Percentiles rank a stretch among this genome's conserved stretches.
Conservation (phyloP, 2,888 invertebrate genomes). For the Congeria kusceri region DNA sequence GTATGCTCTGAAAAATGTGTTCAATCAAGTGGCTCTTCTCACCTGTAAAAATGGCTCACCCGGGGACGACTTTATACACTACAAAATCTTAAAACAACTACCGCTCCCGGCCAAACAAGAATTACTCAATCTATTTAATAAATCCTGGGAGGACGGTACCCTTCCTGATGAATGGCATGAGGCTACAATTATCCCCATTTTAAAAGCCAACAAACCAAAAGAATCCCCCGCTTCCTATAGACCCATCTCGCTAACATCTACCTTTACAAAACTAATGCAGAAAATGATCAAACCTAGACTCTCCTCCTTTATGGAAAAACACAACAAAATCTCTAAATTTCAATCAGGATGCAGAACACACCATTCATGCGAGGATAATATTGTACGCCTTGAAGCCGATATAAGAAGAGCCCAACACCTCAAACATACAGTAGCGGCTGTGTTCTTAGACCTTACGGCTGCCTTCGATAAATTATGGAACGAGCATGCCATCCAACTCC, state of each 20-base stretch:
- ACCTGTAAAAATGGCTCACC: conserved; percentile 9
- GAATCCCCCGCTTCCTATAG: conserved; percentile 10
- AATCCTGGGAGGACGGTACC: conserved; percentile 13
- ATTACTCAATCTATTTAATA: conserved; percentile 2
- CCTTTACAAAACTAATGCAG: conserved; percentile 14
- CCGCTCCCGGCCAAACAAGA: neutral
- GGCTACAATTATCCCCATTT: conserved; percentile 17
- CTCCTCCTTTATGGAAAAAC: neutral
- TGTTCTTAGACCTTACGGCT: conserved; percentile 3
- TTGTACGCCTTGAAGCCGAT: conserved; percentile 7
- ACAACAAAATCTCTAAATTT: neutral
- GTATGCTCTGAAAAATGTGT: too few species aligned
- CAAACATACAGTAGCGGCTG: neutral
- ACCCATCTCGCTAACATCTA: conserved; percentile 19
- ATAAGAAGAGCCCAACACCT: neutral
- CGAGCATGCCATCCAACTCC: neutral
- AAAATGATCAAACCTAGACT: conserved; percentile 15
- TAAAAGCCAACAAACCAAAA: conserved; percentile 15
- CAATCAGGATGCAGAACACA: conserved; percentile 13
- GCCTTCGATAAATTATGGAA: conserved; percentile 19
- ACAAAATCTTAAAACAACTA: conserved; percentile 8
- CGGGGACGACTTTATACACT: conserved; percentile 5
- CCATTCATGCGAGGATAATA: conserved; percentile 3
- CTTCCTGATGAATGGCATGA: conserved; percentile 4
- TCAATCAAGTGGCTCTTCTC: too few species aligned